Evolutionary conservation across 2,113 vertebrate genomes (phyloP), one percentile per base, ranked within the genome.

Genomic region (Dissostichus mawsoni): DNA sequence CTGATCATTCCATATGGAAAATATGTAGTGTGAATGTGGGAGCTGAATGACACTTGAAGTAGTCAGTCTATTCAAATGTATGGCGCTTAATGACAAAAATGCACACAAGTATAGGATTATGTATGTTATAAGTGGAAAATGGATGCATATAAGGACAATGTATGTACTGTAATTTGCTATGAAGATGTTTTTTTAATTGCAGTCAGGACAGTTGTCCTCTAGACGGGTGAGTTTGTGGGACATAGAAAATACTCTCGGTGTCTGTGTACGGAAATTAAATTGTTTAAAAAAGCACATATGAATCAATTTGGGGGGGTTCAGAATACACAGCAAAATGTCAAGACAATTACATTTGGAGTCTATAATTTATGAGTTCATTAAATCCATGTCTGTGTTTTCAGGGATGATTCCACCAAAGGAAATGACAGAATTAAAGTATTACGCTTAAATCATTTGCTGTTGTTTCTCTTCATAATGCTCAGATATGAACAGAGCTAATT

Each of bases 51-150:
- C 51, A 75, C 68, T 79, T 82, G 69, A 87, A 79, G 29, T 57
- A 58, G 68, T 63, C 48, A 8, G 69, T 73, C 25, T 12, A 10
- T 72, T 66, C 9, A 76, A 82, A 69, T 81, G 36, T 68, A 70
- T 71, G 77, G 72, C 33, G 81, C 82, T 91, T 84, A 61, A 72
- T 56, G 66, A 69, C 55, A 79, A 64, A 80, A 81, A 88, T 77
- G 73, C 81, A 87, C 64, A 85, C 23, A 66, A 51, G 9, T 48
- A 41, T 41, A 45, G 3, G 51, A 55, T 69, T 56, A 62, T 81
- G 64, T 80, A 48, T 83, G 69, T 63, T 69, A 65, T 68, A 53
- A 68, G 16, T 69, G 33, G 48, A 59, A 69, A 76, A 68, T 56
- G n/a, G 66, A 76, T 66, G 33, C 29, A 73, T 65, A 67, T 72